These are phyloP conservation scores for Paralinhomoeus sp. DNA, from an alignment of 2,888 invertebrate species.

Conservation along the genomic window DNA sequence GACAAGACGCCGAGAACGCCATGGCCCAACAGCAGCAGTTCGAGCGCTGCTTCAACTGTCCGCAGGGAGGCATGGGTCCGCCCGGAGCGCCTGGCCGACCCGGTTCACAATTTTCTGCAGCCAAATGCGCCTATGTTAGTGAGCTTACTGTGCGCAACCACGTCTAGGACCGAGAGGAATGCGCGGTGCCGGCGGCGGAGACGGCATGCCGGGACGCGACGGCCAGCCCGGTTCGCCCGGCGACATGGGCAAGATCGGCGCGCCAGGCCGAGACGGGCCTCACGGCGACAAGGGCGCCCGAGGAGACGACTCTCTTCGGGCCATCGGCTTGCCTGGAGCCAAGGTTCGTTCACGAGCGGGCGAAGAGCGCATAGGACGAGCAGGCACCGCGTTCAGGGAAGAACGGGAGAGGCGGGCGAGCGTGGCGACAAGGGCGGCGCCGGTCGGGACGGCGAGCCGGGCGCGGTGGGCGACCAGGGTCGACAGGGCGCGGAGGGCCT, in stretches of 20 bases:
- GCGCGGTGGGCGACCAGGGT: not conserved
- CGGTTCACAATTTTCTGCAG: not conserved
- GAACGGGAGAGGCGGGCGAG: too few relatives aligned
- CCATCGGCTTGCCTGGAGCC: not conserved
- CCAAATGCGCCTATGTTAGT: too few relatives aligned
- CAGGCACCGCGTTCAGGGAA: too few relatives aligned
- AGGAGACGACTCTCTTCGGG: not conserved
- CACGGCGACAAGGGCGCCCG: not conserved
- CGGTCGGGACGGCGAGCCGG: not conserved
- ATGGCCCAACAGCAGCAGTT: not conserved
- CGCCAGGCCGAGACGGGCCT: not conserved
- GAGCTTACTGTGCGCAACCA: too few relatives aligned
- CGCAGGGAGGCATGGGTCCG: slow-evolving; percentile 1
- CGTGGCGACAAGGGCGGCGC: not conserved
- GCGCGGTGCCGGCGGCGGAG: not conserved
- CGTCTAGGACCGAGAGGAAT: not conserved
- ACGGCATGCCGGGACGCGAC: not conserved
- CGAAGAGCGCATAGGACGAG: not conserved
- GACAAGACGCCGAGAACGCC: not conserved
- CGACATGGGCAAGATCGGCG: not conserved
- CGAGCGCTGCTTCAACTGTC: slow-evolving; percentile 1
- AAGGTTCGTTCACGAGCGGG: not conserved
- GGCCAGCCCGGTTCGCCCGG: not conserved
- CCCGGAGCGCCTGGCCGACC: slow-evolving; percentile 1
- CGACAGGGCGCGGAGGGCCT: not conserved